Evolutionary conservation across 2,113 vertebrate genomes (phyloP), one percentile per base, ranked within the genome.

Genomic region (Prietella phreatophila): DNA sequence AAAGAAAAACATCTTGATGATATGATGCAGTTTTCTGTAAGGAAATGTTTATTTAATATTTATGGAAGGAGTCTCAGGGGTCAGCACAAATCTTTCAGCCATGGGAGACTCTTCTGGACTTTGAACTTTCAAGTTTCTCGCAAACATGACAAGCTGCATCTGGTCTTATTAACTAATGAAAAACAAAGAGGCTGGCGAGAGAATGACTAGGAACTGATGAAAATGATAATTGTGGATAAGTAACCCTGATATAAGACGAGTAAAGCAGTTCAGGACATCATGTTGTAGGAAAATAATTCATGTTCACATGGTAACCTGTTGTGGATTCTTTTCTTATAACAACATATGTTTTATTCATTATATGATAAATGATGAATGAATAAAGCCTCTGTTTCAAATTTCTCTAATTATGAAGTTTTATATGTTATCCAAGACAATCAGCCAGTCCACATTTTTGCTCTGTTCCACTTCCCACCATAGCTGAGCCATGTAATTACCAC

Each of bases 361-460:
- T n/a, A 61, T 61, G 11, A 63, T 47, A 63, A 83, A 82, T 20
- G 22, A 4, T 27, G 22, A 27, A 56, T 36, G 39, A 9, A 50
- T 65, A 20, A 17, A 50, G 61, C 27, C 8, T 13, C 5, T 83
- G 17, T 25, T 27, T 50, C 1, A 69, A 53, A 65, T 47, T 47
- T 61, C 14, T 83, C 25, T 86, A 27, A 73, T 47, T 71, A 39
- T 33, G 22, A 6, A 10, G 0, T 73, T n/a, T 47, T 47, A 47
- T 47, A 5, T 5, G 1, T 73, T n/a, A 61, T 63, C 39, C 27
- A 65, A 65, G 56, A 63, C 55, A 76, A 61, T 76, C 65, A 36
- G 85, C 71, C 87, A 27, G 82, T 84, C 50, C 50, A 69, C 73
- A 69, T 36, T 71, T 80, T 84, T 50, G 30, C 63, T 84, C 71